Percentiles rank a stretch among this genome's conserved stretches.
Conservation (phyloP, 2,797 vertebrate species). For the Acanthis flammea region DNA sequence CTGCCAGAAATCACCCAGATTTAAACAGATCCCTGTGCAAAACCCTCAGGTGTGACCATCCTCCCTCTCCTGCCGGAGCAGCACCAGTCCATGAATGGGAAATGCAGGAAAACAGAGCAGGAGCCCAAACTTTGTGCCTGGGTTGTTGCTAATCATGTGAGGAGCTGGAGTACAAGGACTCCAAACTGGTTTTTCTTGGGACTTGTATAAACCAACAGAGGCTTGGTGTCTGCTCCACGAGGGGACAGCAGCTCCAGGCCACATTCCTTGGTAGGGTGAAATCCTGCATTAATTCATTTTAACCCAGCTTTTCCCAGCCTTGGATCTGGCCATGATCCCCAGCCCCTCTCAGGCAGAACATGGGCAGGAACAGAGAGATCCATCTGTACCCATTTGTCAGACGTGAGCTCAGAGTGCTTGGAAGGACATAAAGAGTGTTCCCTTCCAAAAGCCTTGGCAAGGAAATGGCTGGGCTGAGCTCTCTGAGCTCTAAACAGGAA, state of each 20-base stretch:
- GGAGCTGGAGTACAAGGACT: not conserved
- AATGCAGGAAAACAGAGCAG: not conserved
- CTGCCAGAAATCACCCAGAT: not conserved
- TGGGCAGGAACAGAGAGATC: not conserved
- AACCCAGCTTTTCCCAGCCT: not conserved
- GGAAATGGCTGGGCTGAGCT: constrained; percentile 1
- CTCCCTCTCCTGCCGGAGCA: not conserved
- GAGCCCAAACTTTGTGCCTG: not conserved
- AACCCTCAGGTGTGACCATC: not conserved
- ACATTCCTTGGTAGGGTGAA: not conserved
- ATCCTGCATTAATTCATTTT: fast-evolving
- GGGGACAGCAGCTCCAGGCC: not conserved
- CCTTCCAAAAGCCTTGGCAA: not conserved
- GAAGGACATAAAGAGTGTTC: not conserved
- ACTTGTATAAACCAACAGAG: not conserved
- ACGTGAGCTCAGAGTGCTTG: not conserved
- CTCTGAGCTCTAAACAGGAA: constrained; percentile 36
- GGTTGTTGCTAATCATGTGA: not conserved
- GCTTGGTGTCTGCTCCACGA: not conserved
- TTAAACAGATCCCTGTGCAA: not conserved
- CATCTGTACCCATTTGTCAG: not conserved
- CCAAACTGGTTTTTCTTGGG: not conserved
- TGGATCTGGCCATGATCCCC: not conserved
- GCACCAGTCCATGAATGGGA: fast-evolving
- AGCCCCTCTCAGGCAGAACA: not conserved